Evolutionary conservation across 2,113 vertebrate species (phyloP).

Genomic region (Talpa occidentalis): DNA sequence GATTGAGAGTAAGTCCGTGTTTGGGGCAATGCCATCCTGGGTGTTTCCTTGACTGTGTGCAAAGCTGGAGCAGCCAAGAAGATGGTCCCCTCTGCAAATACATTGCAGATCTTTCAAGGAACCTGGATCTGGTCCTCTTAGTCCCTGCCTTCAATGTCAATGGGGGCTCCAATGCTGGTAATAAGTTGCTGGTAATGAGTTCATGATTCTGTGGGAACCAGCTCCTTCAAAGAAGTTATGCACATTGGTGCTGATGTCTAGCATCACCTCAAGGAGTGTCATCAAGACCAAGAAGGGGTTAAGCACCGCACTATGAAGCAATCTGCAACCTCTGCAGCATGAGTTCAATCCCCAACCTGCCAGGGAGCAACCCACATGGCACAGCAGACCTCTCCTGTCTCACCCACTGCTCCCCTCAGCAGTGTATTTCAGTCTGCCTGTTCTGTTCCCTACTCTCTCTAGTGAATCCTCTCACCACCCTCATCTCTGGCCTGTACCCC

Average conservation of each 20-base stretch:
- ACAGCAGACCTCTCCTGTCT: too few species aligned
- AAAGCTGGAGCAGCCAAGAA: constrained; percentile 94
- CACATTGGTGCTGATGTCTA: constrained; percentile 94
- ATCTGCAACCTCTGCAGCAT: too few species aligned
- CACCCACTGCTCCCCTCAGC: too few species aligned
- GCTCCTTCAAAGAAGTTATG: constrained; percentile 93
- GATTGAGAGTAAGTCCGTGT: constrained; percentile 95
- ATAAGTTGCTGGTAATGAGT: constrained; percentile 97
- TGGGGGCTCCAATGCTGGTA: constrained; percentile 93
- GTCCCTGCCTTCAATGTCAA: constrained; percentile 95
- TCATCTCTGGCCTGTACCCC: too few species aligned
- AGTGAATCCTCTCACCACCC: too few species aligned
- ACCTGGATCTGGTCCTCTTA: constrained; percentile 91
- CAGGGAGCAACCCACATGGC: too few species aligned
- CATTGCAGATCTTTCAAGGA: constrained; percentile 92
- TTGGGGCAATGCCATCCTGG: constrained; percentile 94
- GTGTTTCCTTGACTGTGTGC: constrained; percentile 93
- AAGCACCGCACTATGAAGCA: too few species aligned
- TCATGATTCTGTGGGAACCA: constrained; percentile 94
- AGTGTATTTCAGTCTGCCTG: too few species aligned
- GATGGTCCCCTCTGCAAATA: constrained; percentile 93
- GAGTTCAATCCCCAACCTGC: too few species aligned
- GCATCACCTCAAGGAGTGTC: constrained; percentile 93
- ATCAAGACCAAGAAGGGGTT: constrained; percentile 96
- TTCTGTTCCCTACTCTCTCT: too few species aligned